Evolutionary conservation across 1,140 invertebrate species (phyloP).

Genomic region (Propsilocerus akamusi): DNA sequence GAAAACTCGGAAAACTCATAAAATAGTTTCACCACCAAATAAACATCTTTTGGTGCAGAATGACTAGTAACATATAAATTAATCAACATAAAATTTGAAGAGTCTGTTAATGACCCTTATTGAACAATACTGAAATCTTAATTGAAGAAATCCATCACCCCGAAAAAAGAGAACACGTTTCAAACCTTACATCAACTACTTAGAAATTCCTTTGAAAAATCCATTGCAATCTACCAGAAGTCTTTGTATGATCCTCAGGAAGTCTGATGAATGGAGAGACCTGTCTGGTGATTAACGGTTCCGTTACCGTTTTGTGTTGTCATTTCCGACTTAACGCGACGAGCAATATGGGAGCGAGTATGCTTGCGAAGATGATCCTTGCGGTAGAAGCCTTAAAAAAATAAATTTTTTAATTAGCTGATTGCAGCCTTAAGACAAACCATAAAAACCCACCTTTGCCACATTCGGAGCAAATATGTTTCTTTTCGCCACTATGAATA

Average conservation of each 20-base stretch:
- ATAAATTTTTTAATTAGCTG: not conserved
- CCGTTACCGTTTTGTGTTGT: conserved; percentile 25
- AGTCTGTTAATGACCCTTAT: too few relatives aligned
- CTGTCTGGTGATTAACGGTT: conserved; percentile 12
- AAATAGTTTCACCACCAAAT: not conserved
- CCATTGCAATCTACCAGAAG: conserved; percentile 19
- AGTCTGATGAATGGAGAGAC: conserved; percentile 15
- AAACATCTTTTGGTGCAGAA: not conserved
- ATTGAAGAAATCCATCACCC: not conserved
- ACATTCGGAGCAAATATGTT: conserved; percentile 69
- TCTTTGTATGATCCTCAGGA: conserved; percentile 27
- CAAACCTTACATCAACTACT: not conserved
- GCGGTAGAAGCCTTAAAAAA: conserved; percentile 38
- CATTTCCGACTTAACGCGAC: conserved; percentile 27
- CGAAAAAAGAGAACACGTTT: not conserved
- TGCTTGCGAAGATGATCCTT: conserved; percentile 61
- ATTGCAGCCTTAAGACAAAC: not conserved
- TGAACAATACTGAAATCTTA: not conserved
- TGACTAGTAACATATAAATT: too few relatives aligned
- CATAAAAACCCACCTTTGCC: conserved; percentile 47
- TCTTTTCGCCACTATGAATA: conserved; percentile 71
- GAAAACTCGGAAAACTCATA: not conserved
- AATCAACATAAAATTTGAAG: too few relatives aligned
- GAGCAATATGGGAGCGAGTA: conserved; percentile 25
- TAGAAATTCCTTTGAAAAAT: not conserved